Base-by-base conservation (phyloP, 2,113 vertebrate genomes). In the Cyanistes caeruleus region DNA sequence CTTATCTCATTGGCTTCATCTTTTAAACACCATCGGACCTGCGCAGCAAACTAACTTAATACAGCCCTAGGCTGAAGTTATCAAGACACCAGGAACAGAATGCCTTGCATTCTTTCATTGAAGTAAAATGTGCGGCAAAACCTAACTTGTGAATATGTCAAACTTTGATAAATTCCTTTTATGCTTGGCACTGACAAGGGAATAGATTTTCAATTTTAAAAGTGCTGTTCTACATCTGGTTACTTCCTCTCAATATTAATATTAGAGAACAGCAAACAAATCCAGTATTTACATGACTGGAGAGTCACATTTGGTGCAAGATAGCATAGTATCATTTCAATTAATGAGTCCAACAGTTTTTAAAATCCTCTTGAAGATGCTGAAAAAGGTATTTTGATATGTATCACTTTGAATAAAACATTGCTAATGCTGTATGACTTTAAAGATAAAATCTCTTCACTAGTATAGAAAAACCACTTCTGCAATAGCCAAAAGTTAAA, bases 1-100 rank as follows among this genome's bases (percentile, higher is more conserved):
- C 37, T 94, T 95, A 95, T 95, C 81, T 93, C 64, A 76, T 51
- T 94, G 65, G 74, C 23, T 85, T 93, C 20, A 87, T 93, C 89
- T 94, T 95, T 93, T 82, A 92, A 91, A 76, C 11, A 0, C n/a
- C 67, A 87, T 81, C 65, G 79, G 69, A 87, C 87, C 52, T 58
- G 41, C n/a, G 53, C 62, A 76, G 85, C 65, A 81, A 89, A 85
- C 65, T 69, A 77, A 75, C 67, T 78, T 80, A 64, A 94, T 92
- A 58, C n/a, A 76, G 52, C 11, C 10, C 10, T 35, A 60, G 24
- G 84, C 79, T 93, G 76, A 92, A 91, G 51, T 87, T 95, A 73
- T 64, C 68, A 59, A 74, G 33, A 33, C 56, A 87, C 17, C 35
- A 78, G 60, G 72, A 93, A 77, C 39, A 55, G 35, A 90, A 90